Conservation (phyloP, 2,888 invertebrate genomes). For the Dryomyza anilis region DNA sequence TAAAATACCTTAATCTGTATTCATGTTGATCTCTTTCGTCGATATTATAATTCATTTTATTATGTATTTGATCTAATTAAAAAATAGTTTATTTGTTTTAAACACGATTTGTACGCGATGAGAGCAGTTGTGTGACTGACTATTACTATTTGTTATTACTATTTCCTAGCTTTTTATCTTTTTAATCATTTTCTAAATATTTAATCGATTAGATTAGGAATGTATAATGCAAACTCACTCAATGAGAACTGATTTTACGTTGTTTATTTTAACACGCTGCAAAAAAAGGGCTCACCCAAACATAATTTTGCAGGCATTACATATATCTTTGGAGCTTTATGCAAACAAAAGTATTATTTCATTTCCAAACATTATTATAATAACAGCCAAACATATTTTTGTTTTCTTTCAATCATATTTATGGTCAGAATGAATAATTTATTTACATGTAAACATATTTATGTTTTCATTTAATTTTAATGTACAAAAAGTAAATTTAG, state of each 20-base stretch:
- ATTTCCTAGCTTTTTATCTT: too few species aligned
- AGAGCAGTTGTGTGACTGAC: neutral
- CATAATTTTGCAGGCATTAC: too few species aligned
- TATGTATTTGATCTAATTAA: too few species aligned
- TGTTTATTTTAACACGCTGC: neutral
- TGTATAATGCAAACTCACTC: too few species aligned
- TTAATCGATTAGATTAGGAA: neutral
- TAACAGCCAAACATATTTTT: too few species aligned
- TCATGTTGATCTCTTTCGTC: neutral
- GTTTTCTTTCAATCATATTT: neutral
- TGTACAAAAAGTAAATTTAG: too few species aligned
- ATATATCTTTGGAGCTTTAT: too few species aligned
- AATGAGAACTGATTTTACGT: too few species aligned
- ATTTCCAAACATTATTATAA: neutral
- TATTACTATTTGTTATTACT: neutral
- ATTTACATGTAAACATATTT: too few species aligned
- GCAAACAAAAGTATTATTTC: neutral
- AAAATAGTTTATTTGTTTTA: neutral
- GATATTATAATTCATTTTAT: neutral
- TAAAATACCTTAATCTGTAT: neutral
- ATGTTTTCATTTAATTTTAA: too few species aligned
- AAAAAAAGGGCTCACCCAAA: too few species aligned
- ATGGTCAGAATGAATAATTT: neutral
- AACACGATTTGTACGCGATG: neutral
- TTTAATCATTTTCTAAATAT: neutral